Base-by-base conservation (phyloP, 2,797 vertebrate species). In the Falco berigora region DNA sequence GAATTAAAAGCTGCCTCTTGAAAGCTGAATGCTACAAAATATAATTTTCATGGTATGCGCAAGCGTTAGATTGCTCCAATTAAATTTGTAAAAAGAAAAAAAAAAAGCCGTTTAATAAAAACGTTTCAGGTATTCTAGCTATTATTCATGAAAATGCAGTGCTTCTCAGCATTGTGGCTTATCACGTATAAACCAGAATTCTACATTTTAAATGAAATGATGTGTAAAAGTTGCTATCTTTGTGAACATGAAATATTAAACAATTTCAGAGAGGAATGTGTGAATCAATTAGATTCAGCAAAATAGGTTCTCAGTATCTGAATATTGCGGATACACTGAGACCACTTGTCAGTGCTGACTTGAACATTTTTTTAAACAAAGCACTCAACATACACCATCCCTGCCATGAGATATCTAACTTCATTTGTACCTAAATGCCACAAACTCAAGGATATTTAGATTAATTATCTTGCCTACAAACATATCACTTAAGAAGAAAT, bases 281-380 rank as follows among this genome's bases (percentile, higher is more conserved):
- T 66, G 80, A 95, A 96, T 92, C 95, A 95, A 97, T 97, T 97
- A 96, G 90, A 95, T 97, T 92, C 93, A 94, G 91, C 77, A 93
- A 94, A 97, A 97, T 86, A 86, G 83, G 77, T 94, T 95, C 86
- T 90, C 73, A 23, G 82, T 89, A 56, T 74, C 85, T 86, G 91
- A 91, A 79, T 95, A 82, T 8, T 88, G 74, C 2, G 17, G 82
- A 61, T 82, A 80, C 82, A 38, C 59, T 15, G 62, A 97, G 91
- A 67, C 90, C 83, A 67, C 12, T 7, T 93, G 90, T 94, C 93
- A 94, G 63, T 71, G 88, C 95, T 97, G 95, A 97, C 92, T 93
- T 47, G 0, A 88, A 93, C 69, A 34, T 36, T 96, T 95, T 72
- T 56, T 92, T 92, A 90, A 97, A 95, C 95, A 97, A 97, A 96